phyloP scores from a whole-genome alignment of 2,797 vertebrate species.

The Moxostoma hubbsi region DNA sequence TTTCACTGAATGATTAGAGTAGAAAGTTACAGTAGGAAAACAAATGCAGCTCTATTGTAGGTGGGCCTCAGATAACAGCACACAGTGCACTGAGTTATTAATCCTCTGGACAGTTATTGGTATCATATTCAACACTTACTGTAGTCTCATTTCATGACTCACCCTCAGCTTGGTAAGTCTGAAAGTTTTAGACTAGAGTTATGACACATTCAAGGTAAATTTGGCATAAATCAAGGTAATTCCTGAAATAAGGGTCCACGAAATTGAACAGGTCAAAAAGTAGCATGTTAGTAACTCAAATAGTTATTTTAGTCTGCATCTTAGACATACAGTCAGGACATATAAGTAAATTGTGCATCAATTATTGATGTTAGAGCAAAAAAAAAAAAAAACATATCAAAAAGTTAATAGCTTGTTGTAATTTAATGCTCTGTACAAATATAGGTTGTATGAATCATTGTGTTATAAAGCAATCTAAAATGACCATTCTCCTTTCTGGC shows the following conservation, averaged over 20 bases:
- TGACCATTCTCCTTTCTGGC: constrained; percentile 30
- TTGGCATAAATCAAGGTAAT: background rate
- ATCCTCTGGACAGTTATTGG: background rate
- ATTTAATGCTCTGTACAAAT: background rate
- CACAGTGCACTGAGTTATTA: constrained; percentile 8
- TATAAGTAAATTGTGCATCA: background rate
- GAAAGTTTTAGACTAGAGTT: background rate
- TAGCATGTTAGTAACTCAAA: too few species aligned
- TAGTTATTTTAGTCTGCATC: background rate
- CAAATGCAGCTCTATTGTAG: constrained; percentile 16
- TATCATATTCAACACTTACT: background rate
- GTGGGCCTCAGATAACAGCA: constrained; percentile 39
- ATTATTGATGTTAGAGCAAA: background rate
- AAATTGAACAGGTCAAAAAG: too few species aligned
- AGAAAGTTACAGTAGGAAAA: background rate
- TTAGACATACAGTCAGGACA: background rate
- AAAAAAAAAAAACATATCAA: background rate
- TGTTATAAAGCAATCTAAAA: constrained; percentile 16
- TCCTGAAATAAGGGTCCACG: too few species aligned
- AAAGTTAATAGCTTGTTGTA: background rate
- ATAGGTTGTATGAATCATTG: background rate
- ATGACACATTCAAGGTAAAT: background rate
- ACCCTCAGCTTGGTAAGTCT: background rate
- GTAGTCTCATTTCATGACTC: background rate
- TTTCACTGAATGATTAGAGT: background rate